Evolutionary conservation across 2,888 invertebrate species (phyloP).

Genomic region (Stegophylla sp.): DNA sequence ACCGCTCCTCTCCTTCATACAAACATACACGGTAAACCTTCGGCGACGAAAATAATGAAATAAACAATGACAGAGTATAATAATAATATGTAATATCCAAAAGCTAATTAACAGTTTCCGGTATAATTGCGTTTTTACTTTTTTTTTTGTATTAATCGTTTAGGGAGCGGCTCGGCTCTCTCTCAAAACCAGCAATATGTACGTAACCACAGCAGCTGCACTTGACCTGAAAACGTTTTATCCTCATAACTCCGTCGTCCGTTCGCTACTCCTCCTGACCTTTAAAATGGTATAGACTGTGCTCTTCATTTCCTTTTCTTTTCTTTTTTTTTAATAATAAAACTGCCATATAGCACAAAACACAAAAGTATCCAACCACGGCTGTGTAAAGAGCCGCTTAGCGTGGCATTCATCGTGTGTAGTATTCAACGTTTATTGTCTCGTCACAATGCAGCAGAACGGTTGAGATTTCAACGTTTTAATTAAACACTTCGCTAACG

Average conservation of each 20-base stretch:
- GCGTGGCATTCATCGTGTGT: too few species aligned
- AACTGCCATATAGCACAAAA: too few species aligned
- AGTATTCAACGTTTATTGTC: background rate
- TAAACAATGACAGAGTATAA: conserved; percentile 23
- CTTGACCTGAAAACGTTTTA: background rate
- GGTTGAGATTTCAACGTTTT: background rate
- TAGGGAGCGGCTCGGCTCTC: conserved; percentile 9
- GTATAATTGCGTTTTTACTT: conserved; percentile 6
- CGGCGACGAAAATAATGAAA: conserved; percentile 1
- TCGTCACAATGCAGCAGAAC: background rate
- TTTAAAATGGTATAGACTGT: too few species aligned
- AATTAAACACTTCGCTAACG: background rate
- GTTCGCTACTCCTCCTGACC: background rate
- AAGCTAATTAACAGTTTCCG: conserved; percentile 52
- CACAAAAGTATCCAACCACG: too few species aligned
- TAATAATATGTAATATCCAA: background rate
- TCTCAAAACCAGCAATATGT: background rate
- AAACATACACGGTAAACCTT: conserved; percentile 7
- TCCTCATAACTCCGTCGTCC: background rate
- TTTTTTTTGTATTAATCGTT: conserved; percentile 17
- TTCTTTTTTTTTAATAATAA: too few species aligned
- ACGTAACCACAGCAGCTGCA: too few species aligned
- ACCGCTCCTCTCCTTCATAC: conserved; percentile 26
- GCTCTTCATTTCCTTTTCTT: too few species aligned
- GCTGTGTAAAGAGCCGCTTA: too few species aligned